Evolutionary conservation across 2,888 invertebrate genomes (phyloP).

Genomic region (Globia sparganii): DNA sequence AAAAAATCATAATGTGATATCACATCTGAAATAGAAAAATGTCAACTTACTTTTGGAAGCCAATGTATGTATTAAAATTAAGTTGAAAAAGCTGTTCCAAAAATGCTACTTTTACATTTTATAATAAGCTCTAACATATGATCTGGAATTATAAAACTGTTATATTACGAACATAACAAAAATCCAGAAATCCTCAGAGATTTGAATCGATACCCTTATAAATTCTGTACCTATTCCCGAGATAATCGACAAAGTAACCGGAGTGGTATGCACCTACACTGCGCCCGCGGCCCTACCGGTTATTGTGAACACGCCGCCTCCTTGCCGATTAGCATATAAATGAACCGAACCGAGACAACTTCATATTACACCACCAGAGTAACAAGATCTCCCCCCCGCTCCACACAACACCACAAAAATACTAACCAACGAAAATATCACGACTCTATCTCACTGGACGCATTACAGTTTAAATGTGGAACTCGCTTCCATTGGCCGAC

Average conservation of each 20-base stretch:
- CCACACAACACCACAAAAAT: conserved; percentile 52
- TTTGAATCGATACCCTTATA: conserved; percentile 59
- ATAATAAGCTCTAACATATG: neutral
- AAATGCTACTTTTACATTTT: neutral
- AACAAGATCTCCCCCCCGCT: conserved; percentile 70
- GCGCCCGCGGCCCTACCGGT: conserved; percentile 77
- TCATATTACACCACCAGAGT: conserved; percentile 81
- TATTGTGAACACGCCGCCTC: conserved; percentile 82
- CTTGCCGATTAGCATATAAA: conserved; percentile 89
- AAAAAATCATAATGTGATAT: no score
- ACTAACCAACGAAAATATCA: conserved; percentile 67
- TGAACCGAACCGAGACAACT: conserved; percentile 88
- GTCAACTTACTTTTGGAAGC: neutral
- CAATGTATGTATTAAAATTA: neutral
- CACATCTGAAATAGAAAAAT: neutral
- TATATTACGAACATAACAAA: neutral
- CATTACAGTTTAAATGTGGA: conserved; percentile 78
- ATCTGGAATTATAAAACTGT: neutral
- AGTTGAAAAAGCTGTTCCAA: neutral
- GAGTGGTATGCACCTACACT: conserved; percentile 69
- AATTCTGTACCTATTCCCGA: conserved; percentile 47
- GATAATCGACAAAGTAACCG: conserved; percentile 68
- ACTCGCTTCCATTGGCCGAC: conserved; percentile 77
- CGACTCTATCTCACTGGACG: conserved; percentile 73
- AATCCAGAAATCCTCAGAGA: conserved; percentile 27